Percentiles rank a stretch among this genome's conserved stretches.
phyloP scores from a whole-genome alignment of 2,113 vertebrate genomes.

The Serilophus lunatus region DNA sequence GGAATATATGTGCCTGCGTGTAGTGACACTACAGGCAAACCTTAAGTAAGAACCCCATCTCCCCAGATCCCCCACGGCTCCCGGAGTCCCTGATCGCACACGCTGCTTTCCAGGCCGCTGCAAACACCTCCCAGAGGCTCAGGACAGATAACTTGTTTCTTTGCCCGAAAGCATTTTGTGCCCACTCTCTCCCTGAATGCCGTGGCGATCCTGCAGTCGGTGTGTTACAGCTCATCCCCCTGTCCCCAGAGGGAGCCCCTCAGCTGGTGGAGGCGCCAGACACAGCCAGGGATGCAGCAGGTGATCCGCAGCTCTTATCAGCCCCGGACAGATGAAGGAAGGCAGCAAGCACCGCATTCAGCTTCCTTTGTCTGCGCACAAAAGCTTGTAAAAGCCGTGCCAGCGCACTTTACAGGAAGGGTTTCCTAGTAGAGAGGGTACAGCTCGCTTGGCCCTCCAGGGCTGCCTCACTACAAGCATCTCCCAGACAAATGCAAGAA shows the following conservation, averaged over 20 bases:
- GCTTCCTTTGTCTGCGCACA: neutral
- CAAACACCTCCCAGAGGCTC: neutral
- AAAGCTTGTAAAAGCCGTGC: neutral
- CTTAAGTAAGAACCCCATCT: neutral
- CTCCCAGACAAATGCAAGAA: accelerated
- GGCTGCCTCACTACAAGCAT: neutral
- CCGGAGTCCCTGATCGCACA: accelerated
- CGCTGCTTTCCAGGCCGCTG: neutral
- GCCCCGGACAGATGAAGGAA: accelerated
- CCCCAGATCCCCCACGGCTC: neutral
- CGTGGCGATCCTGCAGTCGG: accelerated
- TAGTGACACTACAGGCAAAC: neutral
- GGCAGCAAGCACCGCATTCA: neutral
- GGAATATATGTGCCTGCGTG: neutral
- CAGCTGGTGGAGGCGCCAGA: neutral
- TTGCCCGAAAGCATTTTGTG: neutral
- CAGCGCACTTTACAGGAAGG: neutral
- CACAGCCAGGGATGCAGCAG: accelerated
- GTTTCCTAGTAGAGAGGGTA: neutral
- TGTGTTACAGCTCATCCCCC: too few relatives aligned
- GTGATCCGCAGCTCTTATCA: neutral
- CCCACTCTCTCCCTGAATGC: neutral
- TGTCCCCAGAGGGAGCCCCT: too few relatives aligned
- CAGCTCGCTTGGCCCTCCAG: neutral
- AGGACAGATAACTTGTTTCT: neutral